Base-by-base conservation (phyloP, 2,888 invertebrate species). In the Pantelozetes paolii region DNA sequence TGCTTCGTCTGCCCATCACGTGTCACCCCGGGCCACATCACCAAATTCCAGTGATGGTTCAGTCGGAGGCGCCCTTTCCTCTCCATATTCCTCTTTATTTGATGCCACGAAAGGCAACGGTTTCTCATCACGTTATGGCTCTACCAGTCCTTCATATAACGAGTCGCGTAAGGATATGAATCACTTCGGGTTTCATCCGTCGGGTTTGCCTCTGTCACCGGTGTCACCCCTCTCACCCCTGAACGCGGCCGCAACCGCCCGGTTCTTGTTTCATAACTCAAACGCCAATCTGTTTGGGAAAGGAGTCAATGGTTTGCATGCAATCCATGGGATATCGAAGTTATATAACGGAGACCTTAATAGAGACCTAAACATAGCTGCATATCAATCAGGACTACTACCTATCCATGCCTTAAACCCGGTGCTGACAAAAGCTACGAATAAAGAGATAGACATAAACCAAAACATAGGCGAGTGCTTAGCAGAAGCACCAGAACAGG, bases 211-310 rank as follows among this genome's bases (percentile, higher is more conserved):
- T 15, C 59, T 78, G 50, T 78, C 79, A n/a, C 79, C 79, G 2
- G 76, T 79, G 9, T 79, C 79, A 6, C 79, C 79, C 0, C 72
- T 79, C 26, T 78, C 79, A 23, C 78, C 78, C 0, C 62, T 78
- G 50, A 77, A 76, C 45, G 77, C 73, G 67, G 76, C 75, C 74
- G 76, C 75, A 73, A 77, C 71, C 11, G 57, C 57, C 15, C 71
- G 76, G 48, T 77, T 78, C 54, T 76, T 78, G 32, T 77, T 78
- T 72, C 78, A 78, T 8, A 71, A 74, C 64, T 64, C 76, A 20
- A 74, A 72, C 70, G 76, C 73, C 36, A 73, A 5, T n/a, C 13
- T 64, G 72, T 18, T 64, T 69, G 5, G 69, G 57, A 30, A 64
- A 73, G 36, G 45, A 73, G 32, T 71, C 69, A 64, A 62, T 57